These are phyloP conservation scores for Nothocercus julius DNA, from an alignment of 2,113 vertebrate genomes.

Conservation along the genomic window DNA sequence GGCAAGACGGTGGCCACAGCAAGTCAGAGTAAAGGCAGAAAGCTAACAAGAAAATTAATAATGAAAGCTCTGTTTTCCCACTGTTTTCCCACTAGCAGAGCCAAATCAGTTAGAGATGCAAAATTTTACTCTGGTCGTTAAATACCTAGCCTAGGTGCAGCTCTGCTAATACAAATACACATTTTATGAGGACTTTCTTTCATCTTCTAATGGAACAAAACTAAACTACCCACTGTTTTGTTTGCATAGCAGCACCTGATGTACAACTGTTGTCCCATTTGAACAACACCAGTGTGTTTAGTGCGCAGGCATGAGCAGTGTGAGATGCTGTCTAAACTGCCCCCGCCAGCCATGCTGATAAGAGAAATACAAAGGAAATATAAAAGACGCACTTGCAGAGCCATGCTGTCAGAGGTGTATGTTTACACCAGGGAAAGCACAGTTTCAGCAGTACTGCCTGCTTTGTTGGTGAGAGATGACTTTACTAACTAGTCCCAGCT, in stretches of 20 bases:
- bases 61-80: background rate
- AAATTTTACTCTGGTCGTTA: background rate
- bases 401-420: background rate
- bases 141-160: background rate
- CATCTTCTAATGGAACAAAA: background rate
- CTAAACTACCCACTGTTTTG: background rate
- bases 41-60: background rate
- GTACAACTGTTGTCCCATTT: background rate
- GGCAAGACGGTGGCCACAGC: background rate
- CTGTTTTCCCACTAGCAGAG: background rate
- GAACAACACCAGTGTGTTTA: background rate
- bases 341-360: background rate
- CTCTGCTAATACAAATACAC: background rate
- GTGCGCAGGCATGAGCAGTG: background rate
- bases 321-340: fast-evolving
- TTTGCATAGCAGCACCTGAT: background rate
- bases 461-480: background rate
- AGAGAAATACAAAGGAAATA: background rate
- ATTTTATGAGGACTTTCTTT: background rate
- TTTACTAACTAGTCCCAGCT: background rate
- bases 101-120: background rate
- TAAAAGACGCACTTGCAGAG: background rate
- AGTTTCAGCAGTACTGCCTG: fast-evolving
- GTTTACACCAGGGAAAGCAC: background rate
- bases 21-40: background rate